Conservation (phyloP, 2,888 invertebrate species). For the Shargacucullia verbasci region DNA sequence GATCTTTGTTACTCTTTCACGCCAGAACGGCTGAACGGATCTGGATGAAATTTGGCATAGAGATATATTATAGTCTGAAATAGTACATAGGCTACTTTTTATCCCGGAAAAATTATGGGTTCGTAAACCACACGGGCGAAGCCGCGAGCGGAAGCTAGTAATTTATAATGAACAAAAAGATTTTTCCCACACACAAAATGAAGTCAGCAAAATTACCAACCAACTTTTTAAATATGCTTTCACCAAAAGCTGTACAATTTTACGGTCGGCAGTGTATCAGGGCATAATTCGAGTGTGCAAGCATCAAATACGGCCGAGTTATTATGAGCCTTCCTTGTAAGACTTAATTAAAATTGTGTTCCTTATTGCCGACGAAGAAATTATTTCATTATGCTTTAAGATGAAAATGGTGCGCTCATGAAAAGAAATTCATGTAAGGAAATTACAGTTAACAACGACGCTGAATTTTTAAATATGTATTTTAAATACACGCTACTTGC, state of each 20-base stretch:
- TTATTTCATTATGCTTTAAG: slow-evolving; percentile 60
- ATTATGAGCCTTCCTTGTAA: slow-evolving; percentile 65
- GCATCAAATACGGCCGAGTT: slow-evolving; percentile 68
- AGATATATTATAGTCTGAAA: too few species aligned
- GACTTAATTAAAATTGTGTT: slow-evolving; percentile 73
- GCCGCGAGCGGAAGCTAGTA: too few species aligned
- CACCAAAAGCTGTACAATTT: slow-evolving; percentile 26
- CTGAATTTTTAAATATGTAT: not conserved
- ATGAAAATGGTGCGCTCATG: slow-evolving; percentile 38
- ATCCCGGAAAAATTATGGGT: too few species aligned
- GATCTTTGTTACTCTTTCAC: too few species aligned
- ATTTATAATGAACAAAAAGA: slow-evolving; percentile 4
- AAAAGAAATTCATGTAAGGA: slow-evolving; percentile 47
- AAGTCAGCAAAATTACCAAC: slow-evolving; percentile 32
- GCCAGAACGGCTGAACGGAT: too few species aligned
- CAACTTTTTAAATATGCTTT: slow-evolving; percentile 27
- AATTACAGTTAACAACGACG: slow-evolving; percentile 27
- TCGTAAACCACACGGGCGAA: too few species aligned
- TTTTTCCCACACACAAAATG: slow-evolving; percentile 19
- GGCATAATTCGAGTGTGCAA: slow-evolving; percentile 64
- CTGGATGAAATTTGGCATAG: too few species aligned
- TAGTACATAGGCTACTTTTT: too few species aligned
- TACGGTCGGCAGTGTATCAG: slow-evolving; percentile 55
- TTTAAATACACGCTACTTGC: not conserved
- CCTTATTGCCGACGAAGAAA: slow-evolving; percentile 60